Evolutionary conservation across 2,888 invertebrate species (phyloP).

Genomic region (Pheosia tremula): DNA sequence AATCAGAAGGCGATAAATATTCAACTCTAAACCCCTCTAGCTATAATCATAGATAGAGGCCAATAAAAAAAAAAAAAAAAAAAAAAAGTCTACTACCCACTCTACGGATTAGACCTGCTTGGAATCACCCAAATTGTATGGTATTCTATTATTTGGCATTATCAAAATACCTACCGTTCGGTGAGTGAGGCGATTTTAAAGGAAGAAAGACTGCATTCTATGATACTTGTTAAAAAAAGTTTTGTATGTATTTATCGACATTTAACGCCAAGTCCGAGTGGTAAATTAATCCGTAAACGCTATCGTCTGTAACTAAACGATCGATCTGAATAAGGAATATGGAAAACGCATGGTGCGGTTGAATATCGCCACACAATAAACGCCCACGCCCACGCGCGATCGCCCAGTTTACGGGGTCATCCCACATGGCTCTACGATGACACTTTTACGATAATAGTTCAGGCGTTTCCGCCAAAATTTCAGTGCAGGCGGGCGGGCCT

Average conservation of each 20-base stretch:
- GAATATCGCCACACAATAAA: conserved; percentile 37
- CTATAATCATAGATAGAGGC: too few relatives aligned
- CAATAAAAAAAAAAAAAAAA: too few relatives aligned
- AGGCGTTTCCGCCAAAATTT: conserved; percentile 44
- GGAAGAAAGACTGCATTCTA: too few relatives aligned
- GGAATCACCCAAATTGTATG: too few relatives aligned
- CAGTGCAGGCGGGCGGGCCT: conserved; percentile 40
- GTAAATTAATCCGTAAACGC: not conserved
- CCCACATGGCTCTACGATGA: conserved; percentile 59
- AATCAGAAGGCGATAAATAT: too few relatives aligned
- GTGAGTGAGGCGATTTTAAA: too few relatives aligned
- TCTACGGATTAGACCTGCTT: too few relatives aligned
- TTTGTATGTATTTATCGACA: not conserved
- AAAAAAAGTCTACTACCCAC: too few relatives aligned
- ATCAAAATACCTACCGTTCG: too few relatives aligned
- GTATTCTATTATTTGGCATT: too few relatives aligned
- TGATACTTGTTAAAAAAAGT: too few relatives aligned
- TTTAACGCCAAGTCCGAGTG: not conserved
- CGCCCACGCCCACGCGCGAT: conserved; percentile 56
- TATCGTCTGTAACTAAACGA: not conserved
- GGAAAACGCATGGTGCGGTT: conserved; percentile 6
- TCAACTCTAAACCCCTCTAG: too few relatives aligned
- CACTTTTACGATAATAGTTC: conserved; percentile 66
- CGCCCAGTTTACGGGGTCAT: conserved; percentile 56
- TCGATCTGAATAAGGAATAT: not conserved